Evolutionary conservation across 2,888 invertebrate species (phyloP), one percentile per base, ranked within the genome.

Genomic region (Steinernema scapterisci): DNA sequence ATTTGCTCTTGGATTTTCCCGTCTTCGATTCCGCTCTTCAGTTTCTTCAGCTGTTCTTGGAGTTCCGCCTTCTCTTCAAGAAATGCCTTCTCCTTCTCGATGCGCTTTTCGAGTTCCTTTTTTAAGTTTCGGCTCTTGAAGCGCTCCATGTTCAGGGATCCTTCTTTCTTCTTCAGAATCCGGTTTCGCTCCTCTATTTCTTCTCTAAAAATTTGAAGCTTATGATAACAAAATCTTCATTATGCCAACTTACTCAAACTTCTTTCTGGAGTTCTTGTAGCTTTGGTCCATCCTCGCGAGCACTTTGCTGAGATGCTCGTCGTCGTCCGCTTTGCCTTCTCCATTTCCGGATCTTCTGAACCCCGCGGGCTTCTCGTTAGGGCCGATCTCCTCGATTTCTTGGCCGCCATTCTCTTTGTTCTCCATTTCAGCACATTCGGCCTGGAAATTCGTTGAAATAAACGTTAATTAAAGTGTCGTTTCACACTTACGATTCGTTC

Each of bases 401-500:
- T 21, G 25, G 23, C 5, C 54, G 21, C 5, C 54, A 23, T 54
- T 54, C 54, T 54, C 54, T 23, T 54, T 54, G 54, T 54, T 25
- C 25, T 54, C 54, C 54, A 54, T 54, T 54, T 54, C 54, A 11
- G 25, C 25, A 19, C 21, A 13, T 54, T 54, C 54, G 54, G 19
- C 21, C 54, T 54, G 54, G 1, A 48, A 48, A 48, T 16, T 3
- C n/a, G 5, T 6, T 3, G 23, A 25, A 21, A 25, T 54, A 3
- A 54, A 25, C 54, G 54, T n/a, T 48, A 16, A 48, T 6, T 23
- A 23, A 21, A 3, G 16, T 21, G 23, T 2, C 48, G 13, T 3
- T 54, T 54, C 54, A 25, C 54, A 54, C 54, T 54, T 54, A 54
- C 54, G 21, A 54, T 54, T 54, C 54, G 54, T 25, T 54, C 23